Conservation (phyloP, 1,140 invertebrate species). For the Potamilus streckersoni region DNA sequence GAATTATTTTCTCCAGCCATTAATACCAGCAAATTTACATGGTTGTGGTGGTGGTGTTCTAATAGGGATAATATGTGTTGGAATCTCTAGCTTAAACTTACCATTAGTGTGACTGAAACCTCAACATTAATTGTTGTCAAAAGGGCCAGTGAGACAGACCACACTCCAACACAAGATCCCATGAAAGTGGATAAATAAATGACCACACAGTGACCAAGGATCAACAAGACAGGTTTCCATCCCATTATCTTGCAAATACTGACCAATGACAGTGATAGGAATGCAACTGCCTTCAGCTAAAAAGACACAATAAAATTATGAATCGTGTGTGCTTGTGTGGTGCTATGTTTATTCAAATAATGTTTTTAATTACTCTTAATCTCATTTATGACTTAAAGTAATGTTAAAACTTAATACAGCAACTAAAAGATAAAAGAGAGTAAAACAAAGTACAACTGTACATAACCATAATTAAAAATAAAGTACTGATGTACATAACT, state of each 20-base stretch:
- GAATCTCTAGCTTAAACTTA: conserved; percentile 16
- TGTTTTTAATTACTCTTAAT: too few species aligned
- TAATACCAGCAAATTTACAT: too few species aligned
- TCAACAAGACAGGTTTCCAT: conserved; percentile 34
- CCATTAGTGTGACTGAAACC: conserved; percentile 33
- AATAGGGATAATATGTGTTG: neutral
- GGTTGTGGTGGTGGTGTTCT: too few species aligned
- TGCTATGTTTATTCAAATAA: too few species aligned
- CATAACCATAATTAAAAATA: too few species aligned
- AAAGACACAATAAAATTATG: conserved; percentile 2
- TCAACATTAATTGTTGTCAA: conserved; percentile 45
- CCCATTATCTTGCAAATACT: conserved; percentile 37
- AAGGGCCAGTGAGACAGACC: conserved; percentile 37
- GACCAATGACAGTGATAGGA: conserved; percentile 27
- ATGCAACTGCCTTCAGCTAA: conserved; percentile 34
- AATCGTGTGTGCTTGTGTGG: too few species aligned
- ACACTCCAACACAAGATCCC: conserved; percentile 24
- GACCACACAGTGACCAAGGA: conserved; percentile 36
- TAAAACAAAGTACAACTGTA: neutral
- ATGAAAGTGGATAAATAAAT: conserved; percentile 30
- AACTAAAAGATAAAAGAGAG: neutral
- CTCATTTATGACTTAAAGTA: too few species aligned
- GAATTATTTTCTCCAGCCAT: too few species aligned
- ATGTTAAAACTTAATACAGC: too few species aligned
- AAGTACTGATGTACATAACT: too few species aligned